phyloP scores from a whole-genome alignment of 2,113 vertebrate species.

The Prionailurus viverrinus region DNA sequence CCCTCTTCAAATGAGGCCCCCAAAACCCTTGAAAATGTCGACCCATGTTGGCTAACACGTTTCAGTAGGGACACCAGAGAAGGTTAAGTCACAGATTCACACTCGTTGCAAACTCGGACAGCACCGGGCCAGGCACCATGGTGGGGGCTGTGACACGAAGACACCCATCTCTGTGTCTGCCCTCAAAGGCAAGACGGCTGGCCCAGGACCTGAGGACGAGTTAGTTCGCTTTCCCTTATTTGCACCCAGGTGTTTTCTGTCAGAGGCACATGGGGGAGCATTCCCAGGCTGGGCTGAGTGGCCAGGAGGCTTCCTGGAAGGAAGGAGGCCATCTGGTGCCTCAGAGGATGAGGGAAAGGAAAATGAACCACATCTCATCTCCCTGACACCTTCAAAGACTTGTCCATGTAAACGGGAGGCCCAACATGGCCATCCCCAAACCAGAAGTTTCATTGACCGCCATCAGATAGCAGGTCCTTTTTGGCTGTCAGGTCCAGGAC shows the following conservation, averaged over 20 bases:
- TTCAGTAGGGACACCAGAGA: too few relatives aligned
- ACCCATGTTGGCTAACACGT: fast-evolving
- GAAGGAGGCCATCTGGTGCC: fast-evolving
- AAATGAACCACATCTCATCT: fast-evolving
- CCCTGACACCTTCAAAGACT: fast-evolving
- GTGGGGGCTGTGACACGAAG: fast-evolving
- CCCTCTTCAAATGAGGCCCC: background rate
- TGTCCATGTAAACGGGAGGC: background rate
- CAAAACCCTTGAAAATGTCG: fast-evolving
- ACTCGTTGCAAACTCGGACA: fast-evolving
- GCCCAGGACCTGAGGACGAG: fast-evolving
- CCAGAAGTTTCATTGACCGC: constrained; percentile 43
- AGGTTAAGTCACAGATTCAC: fast-evolving
- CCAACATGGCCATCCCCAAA: background rate
- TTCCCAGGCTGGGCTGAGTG: too few relatives aligned
- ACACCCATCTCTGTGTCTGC: background rate
- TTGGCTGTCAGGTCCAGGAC: background rate
- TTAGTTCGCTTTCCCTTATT: fast-evolving
- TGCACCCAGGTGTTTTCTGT: background rate
- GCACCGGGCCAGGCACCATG: fast-evolving
- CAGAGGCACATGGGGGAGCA: fast-evolving
- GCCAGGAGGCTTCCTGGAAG: background rate
- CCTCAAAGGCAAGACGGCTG: background rate
- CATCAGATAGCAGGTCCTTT: constrained; percentile 3
- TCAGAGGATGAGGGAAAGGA: background rate